Base-by-base conservation (phyloP, 23 tunicate genomes). In the Aplidium turbinatum region DNA sequence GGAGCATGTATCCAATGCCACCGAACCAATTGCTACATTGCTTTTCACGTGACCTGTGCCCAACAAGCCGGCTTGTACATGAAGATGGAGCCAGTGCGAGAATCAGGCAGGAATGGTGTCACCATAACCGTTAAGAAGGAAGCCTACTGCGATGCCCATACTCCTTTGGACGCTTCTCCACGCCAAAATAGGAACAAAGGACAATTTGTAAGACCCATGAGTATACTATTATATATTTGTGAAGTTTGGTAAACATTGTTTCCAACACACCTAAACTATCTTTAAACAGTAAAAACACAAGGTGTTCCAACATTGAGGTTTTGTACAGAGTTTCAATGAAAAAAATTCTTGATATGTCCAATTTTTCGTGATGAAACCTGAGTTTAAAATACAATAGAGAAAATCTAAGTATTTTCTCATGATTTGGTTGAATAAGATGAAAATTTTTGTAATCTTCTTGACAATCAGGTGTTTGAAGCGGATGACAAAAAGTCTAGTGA, bases 1-100 rank as follows among this genome's bases (percentile, higher is more conserved):
- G 99, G 99, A 5, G 99, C 99, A 4, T 94, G 94, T 67, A 94
- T 94, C 18, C 99, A 94, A 47, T 94, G 99, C 66, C 86, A 87
- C 64, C 51, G 82, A 13, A 74, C 88, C 28, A 86, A 86, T 57
- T 94, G 99, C 47, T 94, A 94, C 86, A 87, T 90, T 9, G 99
- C 99, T 2, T 94, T 94, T 58, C 99, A 94, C 58, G 99, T 94
- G 30, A 94, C 99, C 2, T 94, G 99, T 56, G 99, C 99, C 7
- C 99, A 94, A 53, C 93, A 85, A 47, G 97, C 82, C 53, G 78
- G 99, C 11, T 73, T 94, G 32, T 94, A 87, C 68, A 94, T 94
- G 99, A 82, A 87, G 29, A 94, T 94, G 99, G 90, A 82, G 39
- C 84, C 83, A 0, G 93, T 85, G 4, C 46, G 71, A 38, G 58